Conservation (phyloP, 2,113 vertebrate genomes). For the Oncorhynchus clarkii region DNA sequence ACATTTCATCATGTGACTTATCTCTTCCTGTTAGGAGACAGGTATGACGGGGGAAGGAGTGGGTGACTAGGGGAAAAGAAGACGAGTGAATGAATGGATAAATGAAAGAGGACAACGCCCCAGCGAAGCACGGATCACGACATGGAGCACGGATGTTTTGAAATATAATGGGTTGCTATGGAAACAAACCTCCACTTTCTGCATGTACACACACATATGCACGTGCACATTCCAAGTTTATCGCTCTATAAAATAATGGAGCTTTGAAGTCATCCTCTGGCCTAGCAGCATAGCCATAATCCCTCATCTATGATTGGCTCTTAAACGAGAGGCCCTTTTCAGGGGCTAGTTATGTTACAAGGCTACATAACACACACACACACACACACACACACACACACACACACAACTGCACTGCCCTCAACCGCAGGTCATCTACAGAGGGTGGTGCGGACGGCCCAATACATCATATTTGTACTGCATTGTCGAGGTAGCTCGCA, state of each 20-base stretch:
- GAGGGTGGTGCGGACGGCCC: too few species aligned
- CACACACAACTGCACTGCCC: too few species aligned
- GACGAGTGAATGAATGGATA: neutral
- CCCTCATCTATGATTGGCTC: neutral
- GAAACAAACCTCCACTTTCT: slow-evolving; percentile 47
- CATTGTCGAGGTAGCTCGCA: too few species aligned
- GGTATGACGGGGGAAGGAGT: neutral
- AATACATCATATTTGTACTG: too few species aligned
- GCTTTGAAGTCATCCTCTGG: neutral
- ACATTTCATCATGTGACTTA: too few species aligned
- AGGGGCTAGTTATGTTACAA: neutral
- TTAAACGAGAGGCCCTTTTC: too few species aligned
- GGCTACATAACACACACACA: neutral
- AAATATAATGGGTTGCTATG: slow-evolving; percentile 44
- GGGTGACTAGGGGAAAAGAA: neutral
- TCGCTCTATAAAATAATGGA: neutral
- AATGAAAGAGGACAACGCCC: slow-evolving; percentile 17
- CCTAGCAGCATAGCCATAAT: neutral
- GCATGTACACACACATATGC: slow-evolving; percentile 33
- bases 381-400: too few species aligned
- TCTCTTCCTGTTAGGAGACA: too few species aligned
- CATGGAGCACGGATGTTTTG: slow-evolving; percentile 45
- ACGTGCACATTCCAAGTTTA: slow-evolving; percentile 14
- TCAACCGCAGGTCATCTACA: too few species aligned
- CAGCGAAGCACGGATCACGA: neutral